Base-by-base conservation (phyloP, 2,888 invertebrate genomes). In the Oasisia sp. region DNA sequence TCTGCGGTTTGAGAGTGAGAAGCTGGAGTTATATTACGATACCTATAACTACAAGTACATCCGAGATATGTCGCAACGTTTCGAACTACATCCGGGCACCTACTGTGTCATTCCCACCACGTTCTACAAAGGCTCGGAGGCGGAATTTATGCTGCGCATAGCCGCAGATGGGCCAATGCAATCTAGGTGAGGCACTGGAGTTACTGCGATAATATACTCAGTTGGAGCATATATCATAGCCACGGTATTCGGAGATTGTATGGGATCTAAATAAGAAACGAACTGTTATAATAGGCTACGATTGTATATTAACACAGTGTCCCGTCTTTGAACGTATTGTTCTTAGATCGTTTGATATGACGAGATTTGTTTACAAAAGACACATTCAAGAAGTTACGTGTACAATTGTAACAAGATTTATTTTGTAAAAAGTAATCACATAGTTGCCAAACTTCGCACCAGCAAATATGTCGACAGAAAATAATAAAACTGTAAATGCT, bases 21-120 rank as follows among this genome's bases (percentile, higher is more conserved):
- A 74, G 27, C 27, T 74, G n/a, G 91, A 92, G 9, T 32, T 90
- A n/a, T 89, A 91, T 44, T 50, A 92, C 19, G 91, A 91, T 90
- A 92, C 92, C 91, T 56, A 32, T 32, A 92, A 93, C 5, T 96
- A 95, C 92, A 93, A 94, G 74, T 94, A 99, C 96, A 97, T 99
- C 92, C 97, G 99, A 92, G 99, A 99, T 97, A 98, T 99, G 92
- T 98, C 98, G 95, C 97, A 97, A 94, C 98, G 99, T 45, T 99
- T 99, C 97, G 98, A 98, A 95, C 97, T 99, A 92, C 98, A 98
- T 2, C 99, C 98, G 0, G 99, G 99, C 50, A 97, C 97, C 32
- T 99, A 99, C 97, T 98, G 98, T 95, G 98, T 99, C 95, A 98
- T 99, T 92, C 99, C 99, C 5, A 98, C 99, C 92, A 99, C 99